These are phyloP conservation scores for Regulus satrapa DNA, from an alignment of 2,113 vertebrate genomes.

Conservation along the genomic window DNA sequence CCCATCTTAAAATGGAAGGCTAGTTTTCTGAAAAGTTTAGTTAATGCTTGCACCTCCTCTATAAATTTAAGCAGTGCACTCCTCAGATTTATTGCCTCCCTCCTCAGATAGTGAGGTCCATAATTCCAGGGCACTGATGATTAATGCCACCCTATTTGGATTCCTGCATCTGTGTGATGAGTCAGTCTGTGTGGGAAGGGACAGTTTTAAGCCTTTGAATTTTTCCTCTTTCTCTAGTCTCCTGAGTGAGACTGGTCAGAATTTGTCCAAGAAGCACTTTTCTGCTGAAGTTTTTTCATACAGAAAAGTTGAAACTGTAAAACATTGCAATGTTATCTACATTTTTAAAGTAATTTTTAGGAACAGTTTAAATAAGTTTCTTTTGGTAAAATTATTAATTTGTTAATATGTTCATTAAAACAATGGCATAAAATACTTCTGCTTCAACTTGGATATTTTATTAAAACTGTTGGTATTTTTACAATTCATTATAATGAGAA, in stretches of 20 bases:
- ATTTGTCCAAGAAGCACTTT: neutral
- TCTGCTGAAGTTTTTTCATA: neutral
- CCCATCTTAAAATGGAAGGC: neutral
- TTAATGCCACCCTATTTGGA: neutral
- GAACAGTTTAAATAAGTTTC: neutral
- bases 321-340: neutral
- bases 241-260: neutral
- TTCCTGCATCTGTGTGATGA: neutral
- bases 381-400: neutral
- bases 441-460: neutral
- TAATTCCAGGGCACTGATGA: neutral
- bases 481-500: neutral
- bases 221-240: neutral
- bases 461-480: neutral
- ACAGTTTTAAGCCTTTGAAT: neutral
- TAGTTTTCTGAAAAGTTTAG: conserved; percentile 1
- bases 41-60: neutral
- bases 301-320: neutral
- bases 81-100: neutral
- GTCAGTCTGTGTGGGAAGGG: neutral
- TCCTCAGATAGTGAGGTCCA: neutral
- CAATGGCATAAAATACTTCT: neutral
- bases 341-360: neutral
- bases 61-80: neutral
- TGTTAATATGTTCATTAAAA: neutral